These are phyloP conservation scores for Atta colombica DNA, from an alignment of 1,140 invertebrate genomes.

Conservation along the genomic window DNA sequence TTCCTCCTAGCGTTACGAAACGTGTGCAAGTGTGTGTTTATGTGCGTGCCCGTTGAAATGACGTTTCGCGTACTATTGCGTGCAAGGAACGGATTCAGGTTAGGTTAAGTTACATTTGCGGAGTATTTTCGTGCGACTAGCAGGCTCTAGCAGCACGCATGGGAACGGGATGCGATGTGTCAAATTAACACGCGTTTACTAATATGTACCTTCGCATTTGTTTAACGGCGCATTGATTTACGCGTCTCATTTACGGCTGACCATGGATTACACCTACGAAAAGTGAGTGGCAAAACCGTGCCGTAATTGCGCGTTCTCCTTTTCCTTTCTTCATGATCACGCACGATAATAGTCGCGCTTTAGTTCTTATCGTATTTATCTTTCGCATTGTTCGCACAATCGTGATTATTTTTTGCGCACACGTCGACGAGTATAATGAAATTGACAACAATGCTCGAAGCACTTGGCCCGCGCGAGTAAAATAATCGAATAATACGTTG, in stretches of 20 bases:
- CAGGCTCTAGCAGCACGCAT: not conserved
- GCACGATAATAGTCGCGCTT: not conserved
- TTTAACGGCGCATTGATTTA: constrained; percentile 58
- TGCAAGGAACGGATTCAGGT: not conserved
- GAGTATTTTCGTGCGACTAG: not conserved
- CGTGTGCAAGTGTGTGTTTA: not conserved
- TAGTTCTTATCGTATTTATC: constrained; percentile 33
- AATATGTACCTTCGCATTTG: constrained; percentile 63
- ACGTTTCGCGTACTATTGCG: not conserved
- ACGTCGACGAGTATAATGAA: not conserved
- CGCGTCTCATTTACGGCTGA: constrained; percentile 23
- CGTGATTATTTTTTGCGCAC: too few species aligned
- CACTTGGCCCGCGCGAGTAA: not conserved
- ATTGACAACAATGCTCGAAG: not conserved
- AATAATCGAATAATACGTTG: constrained; percentile 3
- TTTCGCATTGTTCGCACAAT: constrained; percentile 1
- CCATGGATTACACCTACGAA: constrained; percentile 64
- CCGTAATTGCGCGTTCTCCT: not conserved
- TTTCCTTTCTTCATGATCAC: not conserved
- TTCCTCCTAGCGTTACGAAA: not conserved
- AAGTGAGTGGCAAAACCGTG: constrained; percentile 59
- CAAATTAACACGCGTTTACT: constrained; percentile 76
- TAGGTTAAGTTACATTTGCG: constrained; percentile 24
- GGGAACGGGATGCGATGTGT: constrained; percentile 70
- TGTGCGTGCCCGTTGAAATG: not conserved